Conservation (phyloP, 2,113 vertebrate species). For the Cranoglanis bouderius region DNA sequence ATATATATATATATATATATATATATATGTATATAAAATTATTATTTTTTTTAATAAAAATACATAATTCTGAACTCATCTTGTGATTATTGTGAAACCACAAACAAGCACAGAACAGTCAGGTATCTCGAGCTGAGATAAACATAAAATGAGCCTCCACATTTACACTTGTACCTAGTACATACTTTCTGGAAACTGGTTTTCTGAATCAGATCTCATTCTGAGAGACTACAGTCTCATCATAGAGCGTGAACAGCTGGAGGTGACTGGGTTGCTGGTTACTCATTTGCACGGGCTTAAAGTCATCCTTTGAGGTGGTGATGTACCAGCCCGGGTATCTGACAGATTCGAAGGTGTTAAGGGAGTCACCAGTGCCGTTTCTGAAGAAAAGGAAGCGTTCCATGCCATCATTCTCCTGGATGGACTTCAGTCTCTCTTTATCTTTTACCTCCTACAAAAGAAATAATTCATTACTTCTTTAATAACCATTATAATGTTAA, state of each 20-base stretch:
- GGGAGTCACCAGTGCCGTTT: fast-evolving
- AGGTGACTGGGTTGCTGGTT: fast-evolving
- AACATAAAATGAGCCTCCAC: not conserved
- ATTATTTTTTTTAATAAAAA: no score
- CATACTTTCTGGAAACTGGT: conserved; percentile 48
- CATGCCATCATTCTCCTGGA: conserved; percentile 9
- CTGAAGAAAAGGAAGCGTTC: conserved; percentile 66
- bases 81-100: not conserved
- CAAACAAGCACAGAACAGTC: not conserved
- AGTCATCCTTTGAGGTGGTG: conserved; percentile 44
- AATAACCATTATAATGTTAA: not conserved
- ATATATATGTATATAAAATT: no score
- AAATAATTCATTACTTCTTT: not conserved
- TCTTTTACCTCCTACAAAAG: conserved; percentile 49
- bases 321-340: conserved; percentile 65
- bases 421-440: not conserved
- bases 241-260: conserved; percentile 45
- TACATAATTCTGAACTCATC: no score
- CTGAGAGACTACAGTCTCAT: not conserved
- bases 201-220: not conserved
- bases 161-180: conserved; percentile 50
- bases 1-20: no score
- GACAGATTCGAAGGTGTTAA: conserved; percentile 63
- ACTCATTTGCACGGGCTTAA: conserved; percentile 58
- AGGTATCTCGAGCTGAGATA: not conserved